A percentile compares a stretch with the other conserved stretches of the same genome.
These are phyloP conservation scores for Scaptodrosophila lebanonensis DNA, from an alignment of 1,140 invertebrate species.

Conservation along the genomic window DNA sequence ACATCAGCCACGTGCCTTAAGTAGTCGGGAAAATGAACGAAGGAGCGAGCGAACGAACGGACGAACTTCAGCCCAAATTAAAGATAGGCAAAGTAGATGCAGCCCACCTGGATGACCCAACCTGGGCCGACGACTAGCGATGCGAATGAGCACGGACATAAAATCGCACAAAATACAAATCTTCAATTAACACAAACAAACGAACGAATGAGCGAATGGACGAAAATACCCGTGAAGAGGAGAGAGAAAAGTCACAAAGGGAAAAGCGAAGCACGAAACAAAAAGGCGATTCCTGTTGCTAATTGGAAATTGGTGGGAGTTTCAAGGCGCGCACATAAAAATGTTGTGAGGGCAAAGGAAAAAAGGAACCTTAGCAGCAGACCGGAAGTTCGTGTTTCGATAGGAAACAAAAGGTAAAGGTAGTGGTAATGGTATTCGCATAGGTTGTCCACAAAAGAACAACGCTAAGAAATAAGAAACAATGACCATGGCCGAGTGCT, in stretches of 20 bases:
- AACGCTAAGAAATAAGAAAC: too few species aligned
- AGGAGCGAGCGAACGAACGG: too few species aligned
- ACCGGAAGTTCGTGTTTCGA: too few species aligned
- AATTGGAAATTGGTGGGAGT: constrained; percentile 63
- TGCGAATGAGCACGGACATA: constrained; percentile 27
- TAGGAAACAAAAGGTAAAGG: too few species aligned
- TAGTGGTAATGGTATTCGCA: too few species aligned
- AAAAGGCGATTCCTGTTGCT: constrained; percentile 71
- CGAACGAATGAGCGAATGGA: constrained; percentile 14
- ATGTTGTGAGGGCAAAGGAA: too few species aligned
- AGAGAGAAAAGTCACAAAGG: neutral
- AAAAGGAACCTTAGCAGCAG: too few species aligned
- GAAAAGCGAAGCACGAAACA: constrained; percentile 11
- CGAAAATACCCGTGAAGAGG: constrained; percentile 6
- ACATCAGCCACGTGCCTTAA: too few species aligned
- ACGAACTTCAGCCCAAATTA: neutral
- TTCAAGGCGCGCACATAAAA: constrained; percentile 1
- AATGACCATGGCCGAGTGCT: constrained; percentile 4
- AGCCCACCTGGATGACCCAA: neutral
- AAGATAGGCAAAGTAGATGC: constrained; percentile 19
- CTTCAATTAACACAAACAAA: constrained; percentile 63
- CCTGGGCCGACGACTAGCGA: constrained; percentile 24
- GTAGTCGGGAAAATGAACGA: too few species aligned
- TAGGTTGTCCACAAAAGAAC: too few species aligned
- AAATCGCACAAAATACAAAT: constrained; percentile 63